A percentile compares a stretch with the other conserved stretches of the same genome.
These are phyloP conservation scores for Protobothrops flavoviridis DNA, from an alignment of 2,113 vertebrate genomes.

Conservation along the genomic window DNA sequence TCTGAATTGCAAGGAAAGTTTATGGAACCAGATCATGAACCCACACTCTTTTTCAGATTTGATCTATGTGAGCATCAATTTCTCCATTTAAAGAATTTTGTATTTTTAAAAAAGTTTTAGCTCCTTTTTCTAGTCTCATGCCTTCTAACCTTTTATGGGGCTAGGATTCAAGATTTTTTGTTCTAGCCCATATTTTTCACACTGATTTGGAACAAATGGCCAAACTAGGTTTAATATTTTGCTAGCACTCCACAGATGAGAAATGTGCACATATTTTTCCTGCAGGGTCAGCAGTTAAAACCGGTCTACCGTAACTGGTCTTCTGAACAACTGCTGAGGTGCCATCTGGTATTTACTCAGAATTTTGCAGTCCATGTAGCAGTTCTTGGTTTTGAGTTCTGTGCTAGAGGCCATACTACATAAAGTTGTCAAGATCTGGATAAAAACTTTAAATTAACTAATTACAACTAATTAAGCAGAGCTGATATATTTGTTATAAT, in stretches of 20 bases:
- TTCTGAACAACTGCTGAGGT: not conserved
- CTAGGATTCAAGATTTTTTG: not conserved
- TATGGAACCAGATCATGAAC: not conserved
- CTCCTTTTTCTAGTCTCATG: not conserved
- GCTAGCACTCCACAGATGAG: not conserved
- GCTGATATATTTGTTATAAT: not conserved
- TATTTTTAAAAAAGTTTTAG: not conserved
- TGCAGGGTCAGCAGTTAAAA: not conserved
- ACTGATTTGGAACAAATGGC: not conserved
- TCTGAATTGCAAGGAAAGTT: not conserved
- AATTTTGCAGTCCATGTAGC: not conserved
- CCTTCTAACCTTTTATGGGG: not conserved
- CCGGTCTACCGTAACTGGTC: not conserved
- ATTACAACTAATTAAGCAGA: not conserved
- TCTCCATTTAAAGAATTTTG: not conserved
- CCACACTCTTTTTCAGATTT: not conserved
- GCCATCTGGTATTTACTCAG: not conserved
- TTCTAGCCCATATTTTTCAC: not conserved
- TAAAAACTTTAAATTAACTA: not conserved
- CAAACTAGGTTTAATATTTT: not conserved
- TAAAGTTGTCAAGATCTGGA: not conserved
- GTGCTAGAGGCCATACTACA: not conserved
- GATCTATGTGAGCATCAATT: not conserved
- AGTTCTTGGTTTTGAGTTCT: not conserved
- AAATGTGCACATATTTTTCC: not conserved